Conservation (phyloP, 2,113 vertebrate species). For the Ptilorrhoa leucosticta region DNA sequence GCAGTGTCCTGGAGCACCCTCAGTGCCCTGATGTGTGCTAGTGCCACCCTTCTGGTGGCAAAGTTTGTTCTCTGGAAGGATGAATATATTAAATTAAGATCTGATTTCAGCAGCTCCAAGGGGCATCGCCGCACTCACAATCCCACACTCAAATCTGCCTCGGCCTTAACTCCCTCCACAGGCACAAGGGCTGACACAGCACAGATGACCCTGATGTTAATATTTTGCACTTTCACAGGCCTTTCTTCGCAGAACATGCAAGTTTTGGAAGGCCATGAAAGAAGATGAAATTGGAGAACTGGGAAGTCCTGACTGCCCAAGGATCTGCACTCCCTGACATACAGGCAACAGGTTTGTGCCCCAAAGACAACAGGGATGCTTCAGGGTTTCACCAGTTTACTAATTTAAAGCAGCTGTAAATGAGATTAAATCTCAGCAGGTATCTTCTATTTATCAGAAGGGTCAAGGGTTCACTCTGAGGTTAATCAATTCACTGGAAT, state of each 20-base stretch:
- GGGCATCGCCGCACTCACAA: neutral
- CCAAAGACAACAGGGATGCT: neutral
- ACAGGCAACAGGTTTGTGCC: neutral
- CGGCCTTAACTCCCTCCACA: neutral
- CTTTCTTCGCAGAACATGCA: neutral
- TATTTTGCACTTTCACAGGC: neutral
- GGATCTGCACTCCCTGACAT: neutral
- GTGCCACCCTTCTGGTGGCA: neutral
- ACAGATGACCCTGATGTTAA: rapidly evolving
- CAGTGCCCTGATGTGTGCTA: neutral
- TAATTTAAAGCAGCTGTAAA: conserved; percentile 33
- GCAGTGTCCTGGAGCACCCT: neutral
- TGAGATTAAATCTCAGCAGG: conserved; percentile 45
- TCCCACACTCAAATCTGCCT: neutral
- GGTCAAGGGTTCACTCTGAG: conserved; percentile 13
- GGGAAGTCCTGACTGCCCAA: neutral
- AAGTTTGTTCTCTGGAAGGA: neutral
- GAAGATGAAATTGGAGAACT: neutral
- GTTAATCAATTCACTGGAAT: neutral
- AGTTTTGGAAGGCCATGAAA: neutral
- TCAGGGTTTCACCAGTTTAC: neutral
- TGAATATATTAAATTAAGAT: neutral
- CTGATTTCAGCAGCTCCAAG: neutral
- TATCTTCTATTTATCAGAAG: neutral
- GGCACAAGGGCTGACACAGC: neutral